Base-by-base conservation (phyloP, 2,113 vertebrate species). In the Dasyprocta punctata region DNA sequence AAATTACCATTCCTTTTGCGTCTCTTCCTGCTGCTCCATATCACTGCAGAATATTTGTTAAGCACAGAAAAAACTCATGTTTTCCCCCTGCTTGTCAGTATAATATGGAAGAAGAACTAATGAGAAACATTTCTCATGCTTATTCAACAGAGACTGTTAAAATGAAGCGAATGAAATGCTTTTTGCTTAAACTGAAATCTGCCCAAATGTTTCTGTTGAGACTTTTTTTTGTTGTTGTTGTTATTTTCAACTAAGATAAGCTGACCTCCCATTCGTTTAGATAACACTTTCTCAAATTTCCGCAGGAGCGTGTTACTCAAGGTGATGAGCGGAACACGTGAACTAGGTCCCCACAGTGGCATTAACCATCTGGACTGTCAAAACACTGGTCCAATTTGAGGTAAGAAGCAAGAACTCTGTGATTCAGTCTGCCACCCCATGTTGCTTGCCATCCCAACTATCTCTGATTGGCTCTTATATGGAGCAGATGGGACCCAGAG, bases 1-100 rank as follows among this genome's bases (percentile, higher is more conserved):
- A 98, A 98, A 98, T 98, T 98, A 98, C 98, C 95, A 98, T 98
- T 98, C 97, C 98, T 94, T 98, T 97, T 98, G 95, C 97, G 96
- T 98, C 96, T 98, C 97, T 97, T 97, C 98, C 98, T 95, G 97
- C 98, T 98, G 98, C 96, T 98, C 98, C 97, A 52, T 98, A 98
- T 98, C 98, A 95, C 97, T 92, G 80, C 94, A 94, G 96, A 98
- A 96, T 98, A 97, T 98, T 98, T 98, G 98, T 98, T 98, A 98
- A 98, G 89, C 97, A 97, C 84, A 93, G 97, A 95, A 96, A 98
- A 98, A 98, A 98, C 98, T 98, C 97, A 98, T 96, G 85, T 96
- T 98, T 97, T 97, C 95, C 96, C 49, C 87, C 97, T 95, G 91
- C 97, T 97, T 98, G 85, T 95, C 96, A 98, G 97, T 96, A 94